These are phyloP conservation scores for Brachionus asplanchnoidis DNA, from an alignment of 1,140 invertebrate species.

Conservation along the genomic window DNA sequence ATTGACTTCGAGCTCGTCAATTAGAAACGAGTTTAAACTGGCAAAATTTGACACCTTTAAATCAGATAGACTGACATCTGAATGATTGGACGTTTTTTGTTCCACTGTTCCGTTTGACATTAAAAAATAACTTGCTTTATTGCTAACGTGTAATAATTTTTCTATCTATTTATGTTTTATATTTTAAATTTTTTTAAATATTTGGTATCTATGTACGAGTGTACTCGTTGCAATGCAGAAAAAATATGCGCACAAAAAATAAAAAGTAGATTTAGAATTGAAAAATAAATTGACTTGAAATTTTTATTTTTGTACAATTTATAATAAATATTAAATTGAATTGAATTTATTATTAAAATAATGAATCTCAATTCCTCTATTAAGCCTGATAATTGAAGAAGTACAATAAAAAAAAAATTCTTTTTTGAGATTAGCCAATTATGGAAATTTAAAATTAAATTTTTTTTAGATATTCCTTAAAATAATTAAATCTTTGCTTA, in stretches of 20 bases:
- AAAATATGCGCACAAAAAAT: not conserved
- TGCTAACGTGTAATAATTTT: not conserved
- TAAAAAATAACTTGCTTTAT: not conserved
- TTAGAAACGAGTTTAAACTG: conserved; percentile 1
- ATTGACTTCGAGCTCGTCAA: not conserved
- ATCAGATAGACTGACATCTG: not conserved
- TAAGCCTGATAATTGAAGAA: no score
- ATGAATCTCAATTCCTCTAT: no score
- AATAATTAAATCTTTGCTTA: no score
- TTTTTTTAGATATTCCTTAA: no score
- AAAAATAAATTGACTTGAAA: not conserved
- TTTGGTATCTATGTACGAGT: not conserved
- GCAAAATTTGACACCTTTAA: not conserved
- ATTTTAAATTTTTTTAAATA: not conserved
- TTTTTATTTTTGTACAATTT: no score
- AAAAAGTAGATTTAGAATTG: not conserved
- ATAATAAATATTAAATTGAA: no score
- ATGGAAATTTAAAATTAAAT: no score
- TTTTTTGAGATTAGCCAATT: no score
- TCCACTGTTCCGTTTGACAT: not conserved
- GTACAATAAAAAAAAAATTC: no score
- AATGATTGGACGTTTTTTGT: not conserved
- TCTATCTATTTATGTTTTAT: not conserved
- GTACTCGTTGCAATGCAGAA: not conserved
- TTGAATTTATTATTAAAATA: no score